These are phyloP conservation scores for Thunnus albacares DNA, from an alignment of 2,797 vertebrate genomes.

Conservation along the genomic window DNA sequence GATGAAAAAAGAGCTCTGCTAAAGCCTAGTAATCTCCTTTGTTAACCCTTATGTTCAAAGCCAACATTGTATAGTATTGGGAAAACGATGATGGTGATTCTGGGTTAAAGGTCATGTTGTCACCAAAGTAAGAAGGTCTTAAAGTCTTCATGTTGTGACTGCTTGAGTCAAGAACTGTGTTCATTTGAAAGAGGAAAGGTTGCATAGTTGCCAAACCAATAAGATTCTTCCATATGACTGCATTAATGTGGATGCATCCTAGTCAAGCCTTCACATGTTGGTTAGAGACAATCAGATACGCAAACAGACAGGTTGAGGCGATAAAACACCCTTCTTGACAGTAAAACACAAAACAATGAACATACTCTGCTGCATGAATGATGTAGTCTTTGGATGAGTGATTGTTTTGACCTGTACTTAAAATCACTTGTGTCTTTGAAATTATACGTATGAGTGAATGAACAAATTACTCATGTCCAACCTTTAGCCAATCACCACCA, in stretches of 20 bases:
- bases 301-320: background rate
- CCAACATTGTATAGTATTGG: background rate
- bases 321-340: background rate
- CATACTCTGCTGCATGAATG: background rate
- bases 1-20: background rate
- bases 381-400: background rate
- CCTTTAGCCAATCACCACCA: background rate
- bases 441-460: background rate
- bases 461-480: background rate
- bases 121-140: background rate
- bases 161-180: background rate
- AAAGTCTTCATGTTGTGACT: background rate
- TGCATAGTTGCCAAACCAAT: background rate
- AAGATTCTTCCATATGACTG: conserved; percentile 8
- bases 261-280: background rate
- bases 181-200: conserved; percentile 4
- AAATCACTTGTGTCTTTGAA: background rate
- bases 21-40: background rate
- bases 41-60: background rate
- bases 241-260: background rate
- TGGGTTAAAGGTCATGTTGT: background rate
- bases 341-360: background rate
- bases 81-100: background rate
- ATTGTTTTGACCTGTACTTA: conserved; percentile 2
- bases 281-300: background rate